Evolutionary conservation across 1,140 invertebrate species (phyloP), one percentile per base, ranked within the genome.

Genomic region (Penaeus japonicus): DNA sequence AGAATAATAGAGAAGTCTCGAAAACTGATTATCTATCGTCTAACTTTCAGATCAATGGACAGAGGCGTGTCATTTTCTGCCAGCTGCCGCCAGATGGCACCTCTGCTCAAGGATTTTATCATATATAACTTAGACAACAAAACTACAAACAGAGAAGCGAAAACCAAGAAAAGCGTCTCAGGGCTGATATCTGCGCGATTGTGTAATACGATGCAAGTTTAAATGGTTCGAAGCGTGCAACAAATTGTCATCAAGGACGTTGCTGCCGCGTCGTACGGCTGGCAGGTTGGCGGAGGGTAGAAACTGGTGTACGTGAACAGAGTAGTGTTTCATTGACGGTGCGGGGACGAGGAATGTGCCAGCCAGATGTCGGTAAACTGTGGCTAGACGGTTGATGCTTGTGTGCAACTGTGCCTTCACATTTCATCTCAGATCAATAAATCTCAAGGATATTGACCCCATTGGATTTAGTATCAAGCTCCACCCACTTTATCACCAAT

Each of bases 41-140:
- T 53, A 79, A 79, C 77, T 79, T 79, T 79, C 77, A 79, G 77
- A 79, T 79, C 77, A 79, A 79, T 79, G 77, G 77, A 53, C 77
- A 53, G 77, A 79, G 77, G 77, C 77, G 77, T 79, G 77, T 79
- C 77, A 53, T 53, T 79, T 35, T 79, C 77, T n/a, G 18, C 77
- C 77, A 79, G 17, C 32, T 24, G 77, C 77, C 77, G 22, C 77
- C 77, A 79, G 77, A 53, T 53, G 77, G 77, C 77, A 79, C 77
- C 39, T 47, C 39, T 47, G 12, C 39, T 47, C 39, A 7, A 47
- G 39, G 39, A 47, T 47, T 47, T 47, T 47, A 4, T 47, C 12
- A 47, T 12, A 47, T 47, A 5, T 47, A 47, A 47, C 39, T 47
- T 47, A 4, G 12, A 47, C 12, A 47, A 47, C 12, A 39, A 39